A percentile compares a stretch with the other conserved stretches of the same genome.
phyloP scores from a whole-genome alignment of 2,888 invertebrate genomes.

The Galerucella calmariensis region DNA sequence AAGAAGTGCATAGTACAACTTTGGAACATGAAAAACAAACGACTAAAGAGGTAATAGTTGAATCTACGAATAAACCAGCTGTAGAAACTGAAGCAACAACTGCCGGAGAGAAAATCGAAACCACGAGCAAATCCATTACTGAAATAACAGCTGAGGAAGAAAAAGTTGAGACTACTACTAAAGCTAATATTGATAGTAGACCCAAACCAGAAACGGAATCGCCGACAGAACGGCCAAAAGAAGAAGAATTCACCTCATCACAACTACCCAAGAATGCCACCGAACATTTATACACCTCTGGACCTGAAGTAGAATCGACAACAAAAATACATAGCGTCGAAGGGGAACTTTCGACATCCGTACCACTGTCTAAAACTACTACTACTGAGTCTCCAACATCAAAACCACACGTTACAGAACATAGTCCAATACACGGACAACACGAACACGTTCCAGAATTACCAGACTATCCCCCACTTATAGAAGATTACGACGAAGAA shows the following conservation, averaged over 20 bases:
- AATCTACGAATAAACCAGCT: not conserved
- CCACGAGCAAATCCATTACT: not conserved
- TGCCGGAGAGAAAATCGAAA: not conserved
- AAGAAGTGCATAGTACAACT: too few species aligned
- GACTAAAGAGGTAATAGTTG: not conserved
- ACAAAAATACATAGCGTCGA: slow-evolving; percentile 45
- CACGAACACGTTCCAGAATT: slow-evolving; percentile 57
- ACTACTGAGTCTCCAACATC: slow-evolving; percentile 36
- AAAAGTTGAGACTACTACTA: not conserved
- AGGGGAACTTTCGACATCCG: slow-evolving; percentile 59
- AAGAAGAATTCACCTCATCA: slow-evolving; percentile 27
- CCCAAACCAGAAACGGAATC: too few species aligned
- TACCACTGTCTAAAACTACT: slow-evolving; percentile 44
- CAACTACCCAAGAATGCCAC: slow-evolving; percentile 32
- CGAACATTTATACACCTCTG: slow-evolving; percentile 45
- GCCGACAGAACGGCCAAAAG: slow-evolving; percentile 2
- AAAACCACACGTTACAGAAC: slow-evolving; percentile 40
- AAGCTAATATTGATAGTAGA: too few species aligned
- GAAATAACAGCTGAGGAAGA: not conserved
- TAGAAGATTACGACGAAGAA: slow-evolving; percentile 80
- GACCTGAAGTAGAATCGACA: slow-evolving; percentile 38
- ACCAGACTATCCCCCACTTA: slow-evolving; percentile 61
- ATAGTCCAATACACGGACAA: slow-evolving; percentile 52
- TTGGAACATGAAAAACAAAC: not conserved
- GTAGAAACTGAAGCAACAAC: not conserved